phyloP scores from a whole-genome alignment of 2,113 vertebrate species.

The Prinia subflava region DNA sequence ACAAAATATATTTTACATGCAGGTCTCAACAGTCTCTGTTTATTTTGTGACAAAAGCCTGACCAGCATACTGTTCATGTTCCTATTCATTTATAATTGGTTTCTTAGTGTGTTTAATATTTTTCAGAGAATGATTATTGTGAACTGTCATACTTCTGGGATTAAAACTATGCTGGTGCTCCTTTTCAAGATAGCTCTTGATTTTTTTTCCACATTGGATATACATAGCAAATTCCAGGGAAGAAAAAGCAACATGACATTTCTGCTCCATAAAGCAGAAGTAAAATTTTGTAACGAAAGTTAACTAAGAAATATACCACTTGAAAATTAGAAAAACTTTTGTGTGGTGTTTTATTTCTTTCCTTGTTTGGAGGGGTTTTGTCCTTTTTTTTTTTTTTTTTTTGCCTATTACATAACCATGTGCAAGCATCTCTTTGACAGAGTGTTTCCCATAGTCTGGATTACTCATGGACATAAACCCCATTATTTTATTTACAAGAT shows the following conservation, averaged over 20 bases:
- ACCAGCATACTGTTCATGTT: neutral
- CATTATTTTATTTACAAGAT: neutral
- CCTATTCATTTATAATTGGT: neutral
- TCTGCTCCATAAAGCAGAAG: neutral
- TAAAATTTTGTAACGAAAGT: neutral
- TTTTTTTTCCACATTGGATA: neutral
- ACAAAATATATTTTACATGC: conserved; percentile 47
- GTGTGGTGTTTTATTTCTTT: neutral
- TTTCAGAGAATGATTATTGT: neutral
- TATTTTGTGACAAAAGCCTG: conserved; percentile 2
- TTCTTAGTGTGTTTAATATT: neutral
- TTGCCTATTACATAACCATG: neutral
- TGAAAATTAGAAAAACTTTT: neutral
- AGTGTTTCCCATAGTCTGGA: neutral
- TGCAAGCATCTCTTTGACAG: neutral
- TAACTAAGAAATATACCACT: neutral
- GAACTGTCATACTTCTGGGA: neutral
- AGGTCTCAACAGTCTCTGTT: neutral
- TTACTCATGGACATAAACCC: neutral
- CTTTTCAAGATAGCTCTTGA: neutral
- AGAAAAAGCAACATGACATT: neutral
- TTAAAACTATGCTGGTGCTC: neutral
- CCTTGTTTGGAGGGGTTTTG: neutral
- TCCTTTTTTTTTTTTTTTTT: neutral
- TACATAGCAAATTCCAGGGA: neutral